Evolutionary conservation across 2,797 vertebrate genomes (phyloP).

Genomic region (Hydrophis major): DNA sequence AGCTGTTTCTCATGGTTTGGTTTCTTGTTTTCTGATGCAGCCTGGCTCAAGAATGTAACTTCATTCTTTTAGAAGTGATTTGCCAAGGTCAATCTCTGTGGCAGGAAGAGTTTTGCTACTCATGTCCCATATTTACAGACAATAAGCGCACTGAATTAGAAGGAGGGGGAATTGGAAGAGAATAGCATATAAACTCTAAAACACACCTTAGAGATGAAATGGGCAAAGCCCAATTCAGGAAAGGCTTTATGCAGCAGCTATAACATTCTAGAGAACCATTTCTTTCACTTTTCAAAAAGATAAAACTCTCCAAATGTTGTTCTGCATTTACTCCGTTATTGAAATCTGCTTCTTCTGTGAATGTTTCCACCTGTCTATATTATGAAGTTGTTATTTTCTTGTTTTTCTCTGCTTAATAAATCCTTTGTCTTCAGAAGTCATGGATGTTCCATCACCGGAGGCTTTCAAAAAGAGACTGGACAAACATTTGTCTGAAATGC

Average conservation of each 20-base stretch:
- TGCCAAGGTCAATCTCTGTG: not conserved
- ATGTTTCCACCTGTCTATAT: not conserved
- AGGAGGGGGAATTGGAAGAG: not conserved
- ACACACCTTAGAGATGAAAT: not conserved
- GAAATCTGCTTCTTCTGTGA: not conserved
- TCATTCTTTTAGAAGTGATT: not conserved
- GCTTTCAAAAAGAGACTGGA: not conserved
- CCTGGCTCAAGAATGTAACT: not conserved
- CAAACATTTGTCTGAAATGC: not conserved
- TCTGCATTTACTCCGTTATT: not conserved
- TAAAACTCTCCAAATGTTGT: not conserved
- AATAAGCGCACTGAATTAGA: not conserved
- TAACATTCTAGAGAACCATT: not conserved
- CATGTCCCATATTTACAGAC: not conserved
- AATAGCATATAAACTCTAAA: not conserved
- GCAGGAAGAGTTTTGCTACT: not conserved
- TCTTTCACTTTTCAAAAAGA: not conserved
- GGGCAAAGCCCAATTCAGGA: not conserved
- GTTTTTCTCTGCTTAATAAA: not conserved
- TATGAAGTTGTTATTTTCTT: not conserved
- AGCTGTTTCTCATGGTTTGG: not conserved
- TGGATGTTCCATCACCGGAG: not conserved
- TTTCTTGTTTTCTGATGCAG: not conserved
- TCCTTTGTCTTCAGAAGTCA: not conserved
- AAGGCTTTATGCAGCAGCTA: not conserved